Conservation (phyloP, 2,797 vertebrate genomes). For the Labeo calbasu region DNA sequence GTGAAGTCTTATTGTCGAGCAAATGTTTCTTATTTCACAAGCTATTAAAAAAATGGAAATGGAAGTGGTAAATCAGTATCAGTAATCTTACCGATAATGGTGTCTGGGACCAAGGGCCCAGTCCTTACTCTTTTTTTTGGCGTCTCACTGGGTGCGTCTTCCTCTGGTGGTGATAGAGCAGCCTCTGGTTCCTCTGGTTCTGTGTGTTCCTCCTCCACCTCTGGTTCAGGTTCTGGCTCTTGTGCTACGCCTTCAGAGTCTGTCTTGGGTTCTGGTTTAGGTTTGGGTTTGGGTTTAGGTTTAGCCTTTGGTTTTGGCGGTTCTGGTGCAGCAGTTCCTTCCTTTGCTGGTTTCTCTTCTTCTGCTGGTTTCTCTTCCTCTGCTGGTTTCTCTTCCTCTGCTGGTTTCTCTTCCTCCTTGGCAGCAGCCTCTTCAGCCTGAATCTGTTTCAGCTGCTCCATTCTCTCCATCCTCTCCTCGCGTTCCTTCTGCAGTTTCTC, state of each 20-base stretch:
- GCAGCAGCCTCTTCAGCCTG: slow-evolving; percentile 4
- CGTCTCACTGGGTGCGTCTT: slow-evolving; percentile 51
- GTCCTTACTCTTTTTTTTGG: slow-evolving; percentile 70
- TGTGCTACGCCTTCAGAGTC: not conserved
- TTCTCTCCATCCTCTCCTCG: slow-evolving; percentile 65
- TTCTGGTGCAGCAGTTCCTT: slow-evolving; percentile 2
- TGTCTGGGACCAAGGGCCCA: slow-evolving; percentile 74
- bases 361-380: slow-evolving; percentile 16
- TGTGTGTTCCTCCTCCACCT: not conserved
- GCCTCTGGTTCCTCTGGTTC: slow-evolving; percentile 11
- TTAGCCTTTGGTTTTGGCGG: not conserved
- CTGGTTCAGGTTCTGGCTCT: slow-evolving; percentile 10
- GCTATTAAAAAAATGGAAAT: too few relatives aligned
- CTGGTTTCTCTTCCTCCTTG: not conserved
- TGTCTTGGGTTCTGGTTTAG: slow-evolving; percentile 17
- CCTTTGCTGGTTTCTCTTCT: slow-evolving; percentile 29
- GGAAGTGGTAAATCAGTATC: not conserved
- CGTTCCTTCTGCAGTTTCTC: slow-evolving; percentile 70
- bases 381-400: not conserved
- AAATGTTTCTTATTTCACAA: too few relatives aligned
- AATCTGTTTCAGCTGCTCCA: slow-evolving; percentile 63
- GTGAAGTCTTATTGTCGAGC: too few relatives aligned
- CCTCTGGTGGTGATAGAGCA: not conserved
- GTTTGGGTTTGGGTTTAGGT: slow-evolving; percentile 21
- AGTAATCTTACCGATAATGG: slow-evolving; percentile 69